A percentile compares a stretch with the other conserved stretches of the same genome.
Conservation (phyloP, 2,797 vertebrate species). For the Danio albolineatus region DNA sequence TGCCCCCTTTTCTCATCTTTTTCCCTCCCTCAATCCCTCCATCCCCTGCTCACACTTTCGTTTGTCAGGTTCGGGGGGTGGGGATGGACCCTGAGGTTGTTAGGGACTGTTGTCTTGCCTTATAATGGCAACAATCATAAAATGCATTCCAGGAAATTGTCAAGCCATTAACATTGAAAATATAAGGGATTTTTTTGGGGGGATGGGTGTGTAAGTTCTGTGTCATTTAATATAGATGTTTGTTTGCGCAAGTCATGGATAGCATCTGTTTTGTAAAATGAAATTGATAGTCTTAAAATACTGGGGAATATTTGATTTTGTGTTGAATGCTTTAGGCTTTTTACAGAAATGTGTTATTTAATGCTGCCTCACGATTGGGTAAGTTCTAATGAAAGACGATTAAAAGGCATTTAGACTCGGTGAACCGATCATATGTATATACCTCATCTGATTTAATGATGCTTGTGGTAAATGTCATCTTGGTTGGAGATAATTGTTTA, state of each 20-base stretch:
- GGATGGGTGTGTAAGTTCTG: background rate
- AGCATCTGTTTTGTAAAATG: background rate
- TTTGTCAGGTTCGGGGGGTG: conserved; percentile 48
- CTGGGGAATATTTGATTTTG: background rate
- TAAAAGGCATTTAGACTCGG: background rate
- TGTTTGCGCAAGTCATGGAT: background rate
- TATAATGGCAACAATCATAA: background rate
- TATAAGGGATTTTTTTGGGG: background rate
- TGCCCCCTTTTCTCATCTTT: conserved; percentile 62
- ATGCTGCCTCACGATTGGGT: background rate
- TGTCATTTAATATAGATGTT: background rate
- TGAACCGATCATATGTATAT: background rate
- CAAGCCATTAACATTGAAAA: background rate
- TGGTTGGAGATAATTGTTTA: background rate
- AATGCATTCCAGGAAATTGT: background rate
- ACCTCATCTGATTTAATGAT: conserved; percentile 29
- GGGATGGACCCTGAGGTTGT: conserved; percentile 41
- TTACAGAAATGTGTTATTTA: background rate
- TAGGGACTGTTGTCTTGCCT: conserved; percentile 17
- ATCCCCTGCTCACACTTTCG: conserved; percentile 44
- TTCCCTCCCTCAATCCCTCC: conserved; percentile 44
- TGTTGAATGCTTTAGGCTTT: background rate
- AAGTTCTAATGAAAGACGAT: background rate
- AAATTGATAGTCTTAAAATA: background rate
- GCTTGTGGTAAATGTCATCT: background rate